A percentile compares a stretch with the other conserved stretches of the same genome.
These are phyloP conservation scores for Neodiprion lecontei DNA, from an alignment of 1,140 invertebrate genomes.

Conservation along the genomic window DNA sequence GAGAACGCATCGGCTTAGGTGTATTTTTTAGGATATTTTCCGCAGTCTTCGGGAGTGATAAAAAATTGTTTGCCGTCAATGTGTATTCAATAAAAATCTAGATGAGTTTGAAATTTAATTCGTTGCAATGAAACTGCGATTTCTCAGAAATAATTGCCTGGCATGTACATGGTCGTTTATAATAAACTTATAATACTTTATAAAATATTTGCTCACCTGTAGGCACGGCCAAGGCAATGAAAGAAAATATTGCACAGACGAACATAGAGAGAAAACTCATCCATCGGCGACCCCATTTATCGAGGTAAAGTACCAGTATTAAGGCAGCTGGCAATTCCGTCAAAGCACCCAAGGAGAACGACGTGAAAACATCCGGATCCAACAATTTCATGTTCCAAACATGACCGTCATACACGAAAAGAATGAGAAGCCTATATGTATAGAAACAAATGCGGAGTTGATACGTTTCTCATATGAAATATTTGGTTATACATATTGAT, in stretches of 20 bases:
- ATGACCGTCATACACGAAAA: constrained; percentile 85
- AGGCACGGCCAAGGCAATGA: background rate
- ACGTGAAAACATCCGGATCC: constrained; percentile 81
- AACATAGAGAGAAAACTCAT: constrained; percentile 45
- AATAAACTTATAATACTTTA: background rate
- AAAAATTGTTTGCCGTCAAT: no score
- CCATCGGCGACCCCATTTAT: constrained; percentile 85
- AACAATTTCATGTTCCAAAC: constrained; percentile 83
- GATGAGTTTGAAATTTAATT: no score
- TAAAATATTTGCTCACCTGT: background rate
- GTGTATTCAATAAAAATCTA: no score
- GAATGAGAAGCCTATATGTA: constrained; percentile 73
- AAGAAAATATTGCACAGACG: background rate
- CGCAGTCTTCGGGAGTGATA: no score
- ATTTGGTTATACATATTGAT: no score
- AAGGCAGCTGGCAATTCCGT: constrained; percentile 86
- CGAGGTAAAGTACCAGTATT: constrained; percentile 78
- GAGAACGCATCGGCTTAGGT: no score
- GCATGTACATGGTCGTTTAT: background rate
- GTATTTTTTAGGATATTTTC: no score
- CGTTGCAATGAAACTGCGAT: no score
- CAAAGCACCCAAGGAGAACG: constrained; percentile 82
- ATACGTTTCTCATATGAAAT: no score
- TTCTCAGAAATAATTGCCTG: background rate
- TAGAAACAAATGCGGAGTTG: no score